Percentiles rank a stretch among this genome's conserved stretches.
Evolutionary conservation across 23 tunicate species (phyloP).

Genomic region (Trididemnum nubilum): DNA sequence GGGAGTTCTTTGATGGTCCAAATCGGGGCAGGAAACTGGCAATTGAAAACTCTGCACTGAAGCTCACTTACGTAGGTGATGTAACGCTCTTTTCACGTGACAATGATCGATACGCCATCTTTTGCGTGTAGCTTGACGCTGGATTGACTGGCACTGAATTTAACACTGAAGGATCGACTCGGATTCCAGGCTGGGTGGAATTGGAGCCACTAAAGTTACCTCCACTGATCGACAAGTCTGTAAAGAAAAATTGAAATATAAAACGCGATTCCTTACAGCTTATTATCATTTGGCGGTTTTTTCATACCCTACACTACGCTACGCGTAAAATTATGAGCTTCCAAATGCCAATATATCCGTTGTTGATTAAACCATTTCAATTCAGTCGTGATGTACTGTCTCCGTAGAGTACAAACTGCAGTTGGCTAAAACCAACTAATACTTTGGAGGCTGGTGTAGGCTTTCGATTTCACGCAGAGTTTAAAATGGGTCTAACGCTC

Average conservation of each 20-base stretch:
- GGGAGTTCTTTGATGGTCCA: too few species aligned
- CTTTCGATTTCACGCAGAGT: too few species aligned
- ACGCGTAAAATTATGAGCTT: not conserved
- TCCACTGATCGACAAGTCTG: constrained; percentile 78
- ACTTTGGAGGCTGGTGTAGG: too few species aligned
- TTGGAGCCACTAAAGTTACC: constrained; percentile 69
- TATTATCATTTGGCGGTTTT: not conserved
- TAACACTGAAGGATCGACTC: constrained; percentile 41
- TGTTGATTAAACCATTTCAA: too few species aligned
- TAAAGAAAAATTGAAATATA: not conserved
- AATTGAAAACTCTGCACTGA: too few species aligned
- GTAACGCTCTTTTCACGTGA: constrained; percentile 41
- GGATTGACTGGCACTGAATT: constrained; percentile 51
- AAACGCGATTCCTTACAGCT: too few species aligned
- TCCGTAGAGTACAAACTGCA: too few species aligned
- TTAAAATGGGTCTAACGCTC: too few species aligned
- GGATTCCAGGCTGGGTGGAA: constrained; percentile 51
- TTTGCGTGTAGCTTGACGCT: constrained; percentile 31
- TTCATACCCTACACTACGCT: not conserved
- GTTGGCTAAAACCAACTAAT: too few species aligned
- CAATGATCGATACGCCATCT: constrained; percentile 24
- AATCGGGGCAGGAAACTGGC: too few species aligned
- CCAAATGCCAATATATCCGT: too few species aligned
- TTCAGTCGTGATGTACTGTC: too few species aligned
- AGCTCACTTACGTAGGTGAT: constrained; percentile 37